phyloP scores from a whole-genome alignment of 2,113 vertebrate genomes.

The Nerophis lumbriciformis region DNA sequence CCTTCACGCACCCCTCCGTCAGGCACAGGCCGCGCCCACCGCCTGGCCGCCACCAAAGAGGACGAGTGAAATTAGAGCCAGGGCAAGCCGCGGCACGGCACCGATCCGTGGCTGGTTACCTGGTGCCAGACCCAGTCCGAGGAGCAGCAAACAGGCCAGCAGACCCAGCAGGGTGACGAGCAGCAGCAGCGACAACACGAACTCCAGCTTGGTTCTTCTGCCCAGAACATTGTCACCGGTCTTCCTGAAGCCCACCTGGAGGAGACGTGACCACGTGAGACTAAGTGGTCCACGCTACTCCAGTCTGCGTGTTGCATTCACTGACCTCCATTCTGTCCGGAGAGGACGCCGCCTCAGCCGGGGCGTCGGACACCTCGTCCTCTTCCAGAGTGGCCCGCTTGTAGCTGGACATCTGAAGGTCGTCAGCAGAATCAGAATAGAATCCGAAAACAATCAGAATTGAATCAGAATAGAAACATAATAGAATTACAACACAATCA shows the following conservation, averaged over 20 bases:
- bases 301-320: neutral
- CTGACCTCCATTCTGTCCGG: conserved; percentile 85
- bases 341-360: conserved; percentile 73
- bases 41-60: conserved; percentile 52
- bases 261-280: neutral
- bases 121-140: conserved; percentile 78
- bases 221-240: conserved; percentile 73
- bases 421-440: neutral
- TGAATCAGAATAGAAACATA: neutral
- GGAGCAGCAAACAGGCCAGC: conserved; percentile 72
- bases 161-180: conserved; percentile 79
- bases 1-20: conserved; percentile 84
- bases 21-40: conserved; percentile 81
- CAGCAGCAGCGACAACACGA: conserved; percentile 74
- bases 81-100: neutral
- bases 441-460: neutral
- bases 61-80: neutral
- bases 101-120: conserved; percentile 36
- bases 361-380: conserved; percentile 78
- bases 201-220: conserved; percentile 80
- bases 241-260: conserved; percentile 88
- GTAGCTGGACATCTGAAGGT: conserved; percentile 88
- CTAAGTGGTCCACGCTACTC: neutral
- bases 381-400: conserved; percentile 89
- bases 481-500: neutral